These are phyloP conservation scores for Nematopogon swammerdamellus DNA, from an alignment of 2,888 invertebrate species.

Conservation along the genomic window DNA sequence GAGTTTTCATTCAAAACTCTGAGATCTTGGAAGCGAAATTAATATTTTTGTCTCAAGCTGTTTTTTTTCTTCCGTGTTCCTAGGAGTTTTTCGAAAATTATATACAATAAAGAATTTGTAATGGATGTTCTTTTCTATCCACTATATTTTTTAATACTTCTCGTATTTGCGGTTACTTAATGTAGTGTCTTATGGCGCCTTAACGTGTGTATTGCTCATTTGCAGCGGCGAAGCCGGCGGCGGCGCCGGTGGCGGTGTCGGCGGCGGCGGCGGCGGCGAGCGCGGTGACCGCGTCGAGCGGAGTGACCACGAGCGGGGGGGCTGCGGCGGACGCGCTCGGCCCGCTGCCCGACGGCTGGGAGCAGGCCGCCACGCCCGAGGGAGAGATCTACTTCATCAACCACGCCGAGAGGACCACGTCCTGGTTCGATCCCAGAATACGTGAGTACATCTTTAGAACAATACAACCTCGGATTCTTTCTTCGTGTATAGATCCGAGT, in stretches of 20 bases:
- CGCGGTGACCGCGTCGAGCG: conserved; percentile 17
- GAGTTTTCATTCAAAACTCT: no score
- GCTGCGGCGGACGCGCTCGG: conserved; percentile 61
- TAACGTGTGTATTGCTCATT: no score
- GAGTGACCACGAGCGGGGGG: conserved; percentile 2
- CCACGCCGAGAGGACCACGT: conserved; percentile 90
- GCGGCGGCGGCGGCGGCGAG: conserved; percentile 13
- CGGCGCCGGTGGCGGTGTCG: conserved; percentile 17
- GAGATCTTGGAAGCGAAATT: no score
- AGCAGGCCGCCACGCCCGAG: conserved; percentile 79
- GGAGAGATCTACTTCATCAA: conserved; percentile 89
- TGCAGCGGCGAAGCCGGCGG: conserved; percentile 9
- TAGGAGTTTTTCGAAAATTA: no score
- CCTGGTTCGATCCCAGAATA: conserved; percentile 98
- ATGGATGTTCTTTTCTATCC: no score
- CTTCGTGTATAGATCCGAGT: no score
- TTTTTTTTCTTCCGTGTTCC: no score
- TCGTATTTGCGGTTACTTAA: no score
- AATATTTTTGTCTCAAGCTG: no score
- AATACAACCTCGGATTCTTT: conserved; percentile 11
- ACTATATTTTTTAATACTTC: no score
- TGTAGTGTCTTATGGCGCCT: no score
- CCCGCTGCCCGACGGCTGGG: conserved; percentile 85
- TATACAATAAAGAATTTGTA: no score
- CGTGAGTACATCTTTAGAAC: conserved; percentile 65